Percentiles rank a stretch among this genome's conserved stretches.
phyloP scores from a whole-genome alignment of 2,888 invertebrate genomes.

The Drosophila neotestacea region DNA sequence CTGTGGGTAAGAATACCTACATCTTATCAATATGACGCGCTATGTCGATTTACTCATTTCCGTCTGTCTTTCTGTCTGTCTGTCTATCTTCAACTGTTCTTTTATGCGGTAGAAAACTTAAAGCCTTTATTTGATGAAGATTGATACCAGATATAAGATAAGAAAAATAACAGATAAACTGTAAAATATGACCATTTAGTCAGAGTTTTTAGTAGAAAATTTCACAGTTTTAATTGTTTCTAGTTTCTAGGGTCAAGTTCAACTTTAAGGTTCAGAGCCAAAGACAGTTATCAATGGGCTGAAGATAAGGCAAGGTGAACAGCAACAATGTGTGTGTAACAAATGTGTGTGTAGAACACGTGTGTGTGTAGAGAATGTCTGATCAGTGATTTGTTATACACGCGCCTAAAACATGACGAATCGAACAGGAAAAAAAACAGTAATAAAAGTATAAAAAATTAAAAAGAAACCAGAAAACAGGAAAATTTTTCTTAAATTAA shows the following conservation, averaged over 20 bases:
- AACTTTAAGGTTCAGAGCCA: not conserved
- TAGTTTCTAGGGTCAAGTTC: conserved; percentile 10
- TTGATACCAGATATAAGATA: conserved; percentile 13
- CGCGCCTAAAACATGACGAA: too few relatives aligned
- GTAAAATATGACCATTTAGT: not conserved
- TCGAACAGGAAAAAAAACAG: too few relatives aligned
- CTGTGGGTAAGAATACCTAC: not conserved
- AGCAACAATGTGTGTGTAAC: not conserved
- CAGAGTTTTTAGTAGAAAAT: not conserved
- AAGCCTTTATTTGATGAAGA: conserved; percentile 22
- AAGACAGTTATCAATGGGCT: conserved; percentile 8
- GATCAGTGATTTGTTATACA: too few relatives aligned
- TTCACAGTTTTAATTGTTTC: not conserved
- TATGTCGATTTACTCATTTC: conserved; percentile 14
- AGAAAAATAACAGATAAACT: conserved; percentile 2
- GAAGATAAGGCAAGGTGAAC: not conserved
- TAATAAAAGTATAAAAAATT: too few relatives aligned
- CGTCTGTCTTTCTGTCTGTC: not conserved
- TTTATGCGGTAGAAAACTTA: not conserved
- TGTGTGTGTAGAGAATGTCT: too few relatives aligned
- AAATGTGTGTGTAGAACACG: not conserved
- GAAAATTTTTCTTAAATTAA: too few relatives aligned
- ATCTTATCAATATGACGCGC: conserved; percentile 17
- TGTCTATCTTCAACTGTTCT: not conserved
- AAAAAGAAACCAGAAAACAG: too few relatives aligned